Base-by-base conservation (phyloP, 2,797 vertebrate genomes). In the Leuciscus waleckii region DNA sequence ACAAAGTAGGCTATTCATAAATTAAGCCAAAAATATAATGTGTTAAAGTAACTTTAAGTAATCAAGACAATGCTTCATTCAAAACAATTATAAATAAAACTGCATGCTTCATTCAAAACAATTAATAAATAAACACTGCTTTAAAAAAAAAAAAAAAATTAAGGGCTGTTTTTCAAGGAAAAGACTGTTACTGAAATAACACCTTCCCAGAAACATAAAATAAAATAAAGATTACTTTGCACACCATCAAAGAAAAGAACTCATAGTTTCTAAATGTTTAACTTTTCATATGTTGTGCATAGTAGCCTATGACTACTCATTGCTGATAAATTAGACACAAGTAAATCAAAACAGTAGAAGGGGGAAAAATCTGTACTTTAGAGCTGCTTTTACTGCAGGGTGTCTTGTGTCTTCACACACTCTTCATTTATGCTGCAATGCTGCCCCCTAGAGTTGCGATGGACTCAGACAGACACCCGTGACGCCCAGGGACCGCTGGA, bases 371-470 rank as follows among this genome's bases (percentile, higher is more conserved):
- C 9, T 0, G 17, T 77, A 6, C 16, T 61, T 35, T 56, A 81
- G 67, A 39, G 16, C 8, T 11, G 10, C 2, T 32, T 41, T 71
- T n/a, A 37, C 49, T 8, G 23, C 2, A 35, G 26, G 39, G 2
- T 2, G 3, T 14, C 6, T 71, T 19, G 46, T 46, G 46, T 16
- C 46, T 46, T 46, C 9, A 32, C 3, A 10, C 35, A 19, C 9
- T 76, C 9, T 67, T 19, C 17, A 84, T 84, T 70, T 70, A 41
- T 78, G 49, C 9, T 14, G 7, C 46, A 78, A 84, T 77, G 37
- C 63, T 84, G 37, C 75, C 75, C 13, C 37, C 65, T 78, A 58
- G 11, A 69, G 74, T 49, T 23, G 29, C 2, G 3, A 43, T 58
- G 35, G 56, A 61, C 29, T 32, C 19, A 54, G 19, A 49, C 46